Evolutionary conservation across 2,113 vertebrate species (phyloP).

Genomic region (Crotophaga sulcirostris): DNA sequence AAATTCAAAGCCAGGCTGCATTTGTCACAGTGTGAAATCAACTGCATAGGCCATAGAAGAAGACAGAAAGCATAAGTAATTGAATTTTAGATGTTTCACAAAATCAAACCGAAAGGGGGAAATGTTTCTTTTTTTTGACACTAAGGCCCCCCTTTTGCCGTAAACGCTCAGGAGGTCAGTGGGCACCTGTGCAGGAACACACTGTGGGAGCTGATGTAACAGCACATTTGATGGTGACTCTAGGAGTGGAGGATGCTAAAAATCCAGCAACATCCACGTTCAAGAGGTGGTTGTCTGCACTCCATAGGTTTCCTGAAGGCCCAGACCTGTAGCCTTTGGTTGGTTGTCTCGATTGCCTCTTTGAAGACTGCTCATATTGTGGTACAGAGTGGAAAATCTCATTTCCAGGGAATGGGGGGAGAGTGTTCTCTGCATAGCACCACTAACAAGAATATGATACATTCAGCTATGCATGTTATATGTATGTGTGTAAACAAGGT

Average conservation of each 20-base stretch:
- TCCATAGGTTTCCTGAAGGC: neutral
- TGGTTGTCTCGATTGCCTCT: neutral
- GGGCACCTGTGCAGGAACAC: neutral
- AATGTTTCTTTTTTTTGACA: neutral
- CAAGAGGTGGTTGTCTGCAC: rapidly evolving
- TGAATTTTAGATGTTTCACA: neutral
- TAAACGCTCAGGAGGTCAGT: neutral
- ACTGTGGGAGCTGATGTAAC: neutral
- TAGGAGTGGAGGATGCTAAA: neutral
- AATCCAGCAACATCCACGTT: neutral
- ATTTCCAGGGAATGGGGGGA: neutral
- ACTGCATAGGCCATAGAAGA: neutral
- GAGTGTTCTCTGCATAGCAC: neutral
- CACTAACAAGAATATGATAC: rapidly evolving
- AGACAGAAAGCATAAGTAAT: slow-evolving; percentile 8
- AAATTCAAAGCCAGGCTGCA: slow-evolving; percentile 11
- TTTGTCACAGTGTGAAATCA: slow-evolving; percentile 28
- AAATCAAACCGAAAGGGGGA: rapidly evolving
- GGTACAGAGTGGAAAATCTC: neutral
- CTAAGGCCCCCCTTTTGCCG: neutral
- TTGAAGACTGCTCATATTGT: rapidly evolving
- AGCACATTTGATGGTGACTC: rapidly evolving
- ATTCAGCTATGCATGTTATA: neutral
- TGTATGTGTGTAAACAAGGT: neutral
- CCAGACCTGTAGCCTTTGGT: neutral